phyloP scores from a whole-genome alignment of 92 coral and sea anemone genomes.

The Palythoa heliodiscus region DNA sequence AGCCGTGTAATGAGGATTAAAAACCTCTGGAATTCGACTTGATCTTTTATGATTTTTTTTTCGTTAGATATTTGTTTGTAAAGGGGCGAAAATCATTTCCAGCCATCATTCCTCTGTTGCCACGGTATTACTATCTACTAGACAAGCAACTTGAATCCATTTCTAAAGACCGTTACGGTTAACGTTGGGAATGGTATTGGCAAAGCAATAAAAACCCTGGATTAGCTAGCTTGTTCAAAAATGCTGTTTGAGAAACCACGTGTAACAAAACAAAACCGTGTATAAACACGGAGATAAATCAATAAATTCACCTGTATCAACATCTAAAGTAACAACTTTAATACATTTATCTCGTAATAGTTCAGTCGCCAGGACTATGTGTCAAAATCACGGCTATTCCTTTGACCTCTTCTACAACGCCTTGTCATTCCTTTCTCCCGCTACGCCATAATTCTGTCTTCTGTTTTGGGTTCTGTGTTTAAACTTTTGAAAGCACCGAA shows the following conservation, averaged over 20 bases:
- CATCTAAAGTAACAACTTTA: conserved; percentile 11
- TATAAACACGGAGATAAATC: conserved; percentile 20
- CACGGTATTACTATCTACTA: neutral
- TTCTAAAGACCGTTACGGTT: no score
- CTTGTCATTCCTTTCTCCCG: neutral
- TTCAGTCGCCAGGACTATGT: neutral
- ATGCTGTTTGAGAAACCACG: conserved; percentile 7
- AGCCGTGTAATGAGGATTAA: conserved; percentile 37
- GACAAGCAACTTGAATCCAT: neutral
- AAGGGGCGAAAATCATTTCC: neutral
- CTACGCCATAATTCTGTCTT: neutral
- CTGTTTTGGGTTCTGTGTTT: neutral
- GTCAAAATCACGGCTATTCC: neutral
- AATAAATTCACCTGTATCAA: conserved; percentile 43
- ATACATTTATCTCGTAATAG: conserved; percentile 29
- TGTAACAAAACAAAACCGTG: conserved; percentile 34
- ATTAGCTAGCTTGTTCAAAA: conserved; percentile 4
- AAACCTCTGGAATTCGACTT: neutral
- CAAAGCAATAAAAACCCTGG: neutral
- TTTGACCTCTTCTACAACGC: neutral
- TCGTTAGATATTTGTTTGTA: neutral
- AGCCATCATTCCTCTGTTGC: neutral
- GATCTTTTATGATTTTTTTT: neutral
- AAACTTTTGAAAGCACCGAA: neutral
- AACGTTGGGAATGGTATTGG: neutral